Percentiles rank a stretch among this genome's conserved stretches.
These are phyloP conservation scores for Neocrepidodera transversa DNA, from an alignment of 2,888 invertebrate species.

Conservation along the genomic window DNA sequence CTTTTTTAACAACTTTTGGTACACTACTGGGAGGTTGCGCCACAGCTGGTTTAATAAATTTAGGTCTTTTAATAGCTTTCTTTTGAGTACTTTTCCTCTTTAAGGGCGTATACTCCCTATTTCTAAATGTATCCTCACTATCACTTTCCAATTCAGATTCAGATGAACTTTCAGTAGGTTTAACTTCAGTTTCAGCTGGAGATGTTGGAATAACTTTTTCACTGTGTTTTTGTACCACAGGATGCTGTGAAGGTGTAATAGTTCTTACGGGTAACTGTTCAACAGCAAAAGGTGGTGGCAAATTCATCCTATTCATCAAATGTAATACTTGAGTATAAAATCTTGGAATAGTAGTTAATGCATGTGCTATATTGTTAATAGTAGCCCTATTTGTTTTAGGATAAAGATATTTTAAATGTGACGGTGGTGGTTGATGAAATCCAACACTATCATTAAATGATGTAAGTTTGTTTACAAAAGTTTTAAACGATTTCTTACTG, in stretches of 20 bases:
- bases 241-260: constrained; percentile 54
- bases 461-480: constrained; percentile 67
- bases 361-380: constrained; percentile 78
- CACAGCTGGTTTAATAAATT: constrained; percentile 61
- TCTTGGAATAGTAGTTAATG: constrained; percentile 76
- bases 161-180: constrained; percentile 45
- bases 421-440: constrained; percentile 78
- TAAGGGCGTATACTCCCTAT: constrained; percentile 59
- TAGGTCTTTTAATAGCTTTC: constrained; percentile 65
- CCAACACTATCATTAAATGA: constrained; percentile 67
- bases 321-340: constrained; percentile 88
- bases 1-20: constrained; percentile 54
- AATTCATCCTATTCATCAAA: constrained; percentile 94
- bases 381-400: constrained; percentile 77
- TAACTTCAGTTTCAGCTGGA: constrained; percentile 49
- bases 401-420: constrained; percentile 80
- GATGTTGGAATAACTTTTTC: constrained; percentile 52
- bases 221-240: constrained; percentile 51
- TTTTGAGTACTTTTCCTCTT: constrained; percentile 61
- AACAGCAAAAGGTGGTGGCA: constrained; percentile 80
- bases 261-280: constrained; percentile 52
- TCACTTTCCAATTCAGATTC: constrained; percentile 75
- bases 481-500: constrained; percentile 63
- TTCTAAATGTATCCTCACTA: constrained; percentile 54
- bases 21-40: constrained; percentile 39